Base-by-base conservation (phyloP, 2,797 vertebrate species). In the Myotis vivesi region DNA sequence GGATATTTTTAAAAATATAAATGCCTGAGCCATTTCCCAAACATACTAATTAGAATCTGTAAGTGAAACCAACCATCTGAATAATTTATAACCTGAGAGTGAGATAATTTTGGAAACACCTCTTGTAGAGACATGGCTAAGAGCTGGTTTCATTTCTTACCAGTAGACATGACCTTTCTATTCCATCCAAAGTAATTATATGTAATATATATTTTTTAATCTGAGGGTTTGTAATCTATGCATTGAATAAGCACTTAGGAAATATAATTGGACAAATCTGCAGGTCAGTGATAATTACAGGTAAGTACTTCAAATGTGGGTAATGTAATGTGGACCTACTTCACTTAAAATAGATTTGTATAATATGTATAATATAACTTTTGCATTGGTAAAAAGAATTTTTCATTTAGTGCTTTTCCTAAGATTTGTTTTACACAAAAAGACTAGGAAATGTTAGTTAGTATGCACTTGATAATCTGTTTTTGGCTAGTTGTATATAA, bases 401-500 rank as follows among this genome's bases (percentile, higher is more conserved):
- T 93, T 41, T 33, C 46, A 72, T 71, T 66, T 95, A 73, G 19
- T 76, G 19, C 57, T 89, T 95, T 92, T 88, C 17, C 33, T 44
- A 77, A 64, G 38, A 92, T 81, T 89, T 87, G 23, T 36, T 89
- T 4, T 93, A 82, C 49, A 55, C 12, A 66, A 93, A 92, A 96
- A 68, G 28, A 81, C 8, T 91, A 89, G 22, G 28, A 90, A 93
- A 62, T 89, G n/a, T 75, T 93, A 69, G 41, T 85, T 92, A 57
- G 1, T 66, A 95, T 93, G 95, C 46, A 83, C 92, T 83, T 96
- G 66, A 79, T 93, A 92, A 41, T 93, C 90, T 96, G 44, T 76
- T 97, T 59, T 97, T 96, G 95, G 86, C 83, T 93, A 86, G 72
- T 88, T 91, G 73, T 59, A 36, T 66, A 57, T 85, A 91, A 95